A percentile compares a stretch with the other conserved stretches of the same genome.
Evolutionary conservation across 2,797 vertebrate genomes (phyloP).

Genomic region (Sebastes steindachneri): DNA sequence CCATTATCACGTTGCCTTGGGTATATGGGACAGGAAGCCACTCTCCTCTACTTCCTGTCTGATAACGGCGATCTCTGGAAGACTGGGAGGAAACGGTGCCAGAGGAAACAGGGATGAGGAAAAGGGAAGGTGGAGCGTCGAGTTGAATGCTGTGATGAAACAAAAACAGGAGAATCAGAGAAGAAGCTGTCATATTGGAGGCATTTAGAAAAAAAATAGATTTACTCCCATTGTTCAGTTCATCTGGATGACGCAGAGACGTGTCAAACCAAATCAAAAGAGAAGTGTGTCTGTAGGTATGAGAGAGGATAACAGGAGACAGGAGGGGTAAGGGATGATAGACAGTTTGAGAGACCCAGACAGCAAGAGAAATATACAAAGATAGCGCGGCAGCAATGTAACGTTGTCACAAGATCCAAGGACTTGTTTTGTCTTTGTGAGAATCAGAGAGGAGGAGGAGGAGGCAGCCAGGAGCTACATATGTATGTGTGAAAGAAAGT

Average conservation of each 20-base stretch:
- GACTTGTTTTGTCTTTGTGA: constrained; percentile 70
- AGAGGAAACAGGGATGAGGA: constrained; percentile 34
- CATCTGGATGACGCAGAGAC: constrained; percentile 3
- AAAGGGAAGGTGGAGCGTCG: constrained; percentile 5
- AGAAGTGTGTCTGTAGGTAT: background rate
- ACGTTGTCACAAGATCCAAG: constrained; percentile 58
- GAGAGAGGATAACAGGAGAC: background rate
- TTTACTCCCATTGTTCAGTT: constrained; percentile 9
- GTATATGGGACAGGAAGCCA: constrained; percentile 69
- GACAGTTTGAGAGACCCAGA: constrained; percentile 42
- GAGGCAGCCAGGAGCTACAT: constrained; percentile 30
- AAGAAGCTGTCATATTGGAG: background rate
- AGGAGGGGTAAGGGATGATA: background rate
- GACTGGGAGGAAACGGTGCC: constrained; percentile 57
- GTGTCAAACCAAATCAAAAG: constrained; percentile 14
- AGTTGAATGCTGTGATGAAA: constrained; percentile 1
- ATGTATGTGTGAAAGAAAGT: constrained; percentile 6
- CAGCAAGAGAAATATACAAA: constrained; percentile 39
- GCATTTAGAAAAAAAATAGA: constrained; percentile 17
- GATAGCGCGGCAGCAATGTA: constrained; percentile 29
- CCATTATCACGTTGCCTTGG: constrained; percentile 32
- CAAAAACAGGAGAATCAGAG: background rate
- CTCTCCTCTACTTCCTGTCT: constrained; percentile 68
- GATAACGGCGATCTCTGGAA: constrained; percentile 53
- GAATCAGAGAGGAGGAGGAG: constrained; percentile 41